Evolutionary conservation across 2,888 invertebrate species (phyloP).

Genomic region (Drosophila ezoana): DNA sequence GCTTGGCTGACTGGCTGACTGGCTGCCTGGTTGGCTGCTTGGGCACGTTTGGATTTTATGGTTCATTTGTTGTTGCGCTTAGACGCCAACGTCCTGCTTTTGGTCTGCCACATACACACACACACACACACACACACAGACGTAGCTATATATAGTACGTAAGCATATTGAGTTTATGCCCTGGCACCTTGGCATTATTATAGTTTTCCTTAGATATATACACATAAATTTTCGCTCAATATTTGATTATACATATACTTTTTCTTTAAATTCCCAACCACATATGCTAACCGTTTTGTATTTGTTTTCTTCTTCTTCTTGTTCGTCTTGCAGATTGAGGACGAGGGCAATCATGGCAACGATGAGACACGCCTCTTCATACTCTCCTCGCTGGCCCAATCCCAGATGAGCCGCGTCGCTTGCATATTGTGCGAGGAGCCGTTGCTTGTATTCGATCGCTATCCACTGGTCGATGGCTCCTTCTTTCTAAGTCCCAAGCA

Average conservation of each 20-base stretch:
- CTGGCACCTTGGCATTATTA: constrained; percentile 52
- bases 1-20: constrained; percentile 34
- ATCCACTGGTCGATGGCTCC: constrained; percentile 98
- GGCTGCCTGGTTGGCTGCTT: constrained; percentile 37
- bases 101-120: neutral
- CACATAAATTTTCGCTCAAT: constrained; percentile 31
- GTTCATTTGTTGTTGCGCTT: constrained; percentile 62
- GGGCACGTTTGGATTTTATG: constrained; percentile 76
- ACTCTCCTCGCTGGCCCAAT: constrained; percentile 95
- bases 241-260: constrained; percentile 36
- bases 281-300: constrained; percentile 25
- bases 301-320: constrained; percentile 49
- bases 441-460: constrained; percentile 97
- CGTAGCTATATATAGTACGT: constrained; percentile 11
- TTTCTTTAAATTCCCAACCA: constrained; percentile 18
- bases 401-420: constrained; percentile 93
- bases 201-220: constrained; percentile 31
- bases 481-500: constrained; percentile 98
- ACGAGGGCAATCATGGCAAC: constrained; percentile 99
- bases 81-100: constrained; percentile 52
- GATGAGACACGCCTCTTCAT: constrained; percentile 99
- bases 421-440: constrained; percentile 95
- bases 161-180: constrained; percentile 54
- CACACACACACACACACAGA: neutral
- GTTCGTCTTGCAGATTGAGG: constrained; percentile 93